Evolutionary conservation across 2,113 vertebrate species (phyloP).

Genomic region (Rhodinocichla rosea): DNA sequence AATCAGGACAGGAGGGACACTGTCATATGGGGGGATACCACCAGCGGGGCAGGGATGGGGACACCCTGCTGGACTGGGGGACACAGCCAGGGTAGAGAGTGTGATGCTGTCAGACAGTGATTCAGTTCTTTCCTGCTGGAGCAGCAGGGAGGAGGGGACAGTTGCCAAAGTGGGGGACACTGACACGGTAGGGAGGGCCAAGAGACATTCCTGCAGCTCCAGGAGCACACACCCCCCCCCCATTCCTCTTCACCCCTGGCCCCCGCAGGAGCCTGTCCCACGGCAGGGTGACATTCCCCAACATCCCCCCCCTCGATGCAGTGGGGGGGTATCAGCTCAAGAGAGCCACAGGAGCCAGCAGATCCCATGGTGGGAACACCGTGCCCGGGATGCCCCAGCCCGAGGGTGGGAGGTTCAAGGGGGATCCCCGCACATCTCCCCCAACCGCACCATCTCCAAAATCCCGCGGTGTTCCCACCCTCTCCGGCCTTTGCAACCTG

Average conservation of each 20-base stretch:
- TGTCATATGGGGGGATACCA: neutral
- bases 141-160: neutral
- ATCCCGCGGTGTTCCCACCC: neutral
- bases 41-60: neutral
- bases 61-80: too few relatives aligned
- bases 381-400: neutral
- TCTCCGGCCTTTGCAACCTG: neutral
- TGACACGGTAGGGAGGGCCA: neutral
- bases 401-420: neutral
- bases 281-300: neutral
- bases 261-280: neutral
- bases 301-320: accelerated
- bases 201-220: neutral
- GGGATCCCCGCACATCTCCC: neutral
- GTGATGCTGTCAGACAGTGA: neutral
- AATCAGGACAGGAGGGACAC: neutral
- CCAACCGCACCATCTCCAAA: neutral
- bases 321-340: neutral
- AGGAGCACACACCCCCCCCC: neutral
- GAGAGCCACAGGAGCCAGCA: neutral
- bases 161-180: too few relatives aligned
- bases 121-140: neutral
- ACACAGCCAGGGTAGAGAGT: neutral
- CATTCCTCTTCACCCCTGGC: neutral
- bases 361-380: neutral